These are phyloP conservation scores for Diogma glabrata DNA, from an alignment of 2,888 invertebrate species.

Conservation along the genomic window DNA sequence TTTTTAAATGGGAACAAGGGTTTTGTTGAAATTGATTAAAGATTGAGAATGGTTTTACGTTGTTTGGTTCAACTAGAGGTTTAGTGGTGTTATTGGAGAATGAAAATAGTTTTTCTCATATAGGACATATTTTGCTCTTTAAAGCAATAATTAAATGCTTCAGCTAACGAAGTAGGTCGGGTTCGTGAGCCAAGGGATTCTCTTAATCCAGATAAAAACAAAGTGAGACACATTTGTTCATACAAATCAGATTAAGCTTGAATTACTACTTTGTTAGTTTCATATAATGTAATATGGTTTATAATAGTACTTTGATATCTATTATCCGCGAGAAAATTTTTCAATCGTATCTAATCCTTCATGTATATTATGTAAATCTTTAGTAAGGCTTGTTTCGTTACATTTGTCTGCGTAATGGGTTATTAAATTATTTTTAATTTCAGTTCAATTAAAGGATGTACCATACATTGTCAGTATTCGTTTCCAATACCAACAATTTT, in stretches of 20 bases:
- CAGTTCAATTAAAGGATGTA: slow-evolving; percentile 16
- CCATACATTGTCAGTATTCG: slow-evolving; percentile 19
- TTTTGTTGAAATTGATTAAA: neutral
- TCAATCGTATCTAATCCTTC: slow-evolving; percentile 15
- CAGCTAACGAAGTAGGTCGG: slow-evolving; percentile 16
- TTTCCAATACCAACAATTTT: no score
- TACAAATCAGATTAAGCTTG: slow-evolving; percentile 18
- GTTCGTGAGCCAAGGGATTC: slow-evolving; percentile 21
- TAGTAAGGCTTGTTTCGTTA: slow-evolving; percentile 18
- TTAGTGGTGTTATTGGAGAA: no score
- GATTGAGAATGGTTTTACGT: neutral
- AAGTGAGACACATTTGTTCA: no score
- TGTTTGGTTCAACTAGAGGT: no score
- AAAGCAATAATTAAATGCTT: slow-evolving; percentile 19
- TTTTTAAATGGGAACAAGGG: neutral
- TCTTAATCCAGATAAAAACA: slow-evolving; percentile 18
- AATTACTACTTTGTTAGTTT: slow-evolving; percentile 11
- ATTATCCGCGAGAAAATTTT: no score
- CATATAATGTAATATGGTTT: no score
- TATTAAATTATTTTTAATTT: slow-evolving; percentile 18
- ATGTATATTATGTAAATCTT: slow-evolving; percentile 16
- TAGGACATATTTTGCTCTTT: slow-evolving; percentile 12
- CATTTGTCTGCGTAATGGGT: no score
- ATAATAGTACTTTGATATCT: no score
- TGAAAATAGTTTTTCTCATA: neutral